Percentiles rank a stretch among this genome's conserved stretches.
These are phyloP conservation scores for Artemia sinica DNA, from an alignment of 2,888 invertebrate genomes.

Conservation along the genomic window DNA sequence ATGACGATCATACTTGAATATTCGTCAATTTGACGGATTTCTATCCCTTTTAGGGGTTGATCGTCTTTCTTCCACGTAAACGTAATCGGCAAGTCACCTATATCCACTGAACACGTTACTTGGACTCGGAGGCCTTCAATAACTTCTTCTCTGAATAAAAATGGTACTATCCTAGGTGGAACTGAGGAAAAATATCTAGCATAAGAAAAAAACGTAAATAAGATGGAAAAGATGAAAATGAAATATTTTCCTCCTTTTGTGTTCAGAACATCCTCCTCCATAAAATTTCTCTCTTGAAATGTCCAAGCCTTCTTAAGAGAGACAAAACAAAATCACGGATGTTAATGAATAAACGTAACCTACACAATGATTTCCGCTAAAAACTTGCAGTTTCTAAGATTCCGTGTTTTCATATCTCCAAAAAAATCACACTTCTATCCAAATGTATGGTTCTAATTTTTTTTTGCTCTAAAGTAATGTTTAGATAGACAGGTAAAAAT, in stretches of 20 bases:
- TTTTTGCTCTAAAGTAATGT: no score
- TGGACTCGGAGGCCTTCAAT: slow-evolving; percentile 33
- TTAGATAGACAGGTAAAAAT: no score
- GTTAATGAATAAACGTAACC: background rate
- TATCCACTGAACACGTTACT: slow-evolving; percentile 32
- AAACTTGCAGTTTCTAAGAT: no score
- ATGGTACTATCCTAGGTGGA: slow-evolving; percentile 47
- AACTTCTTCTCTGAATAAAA: slow-evolving; percentile 41
- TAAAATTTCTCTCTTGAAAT: no score
- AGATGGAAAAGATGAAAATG: background rate
- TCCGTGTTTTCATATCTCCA: no score
- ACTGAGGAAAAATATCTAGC: slow-evolving; percentile 32
- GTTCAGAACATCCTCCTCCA: no score
- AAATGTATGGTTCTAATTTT: no score
- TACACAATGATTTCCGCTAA: background rate
- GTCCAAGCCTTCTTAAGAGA: no score
- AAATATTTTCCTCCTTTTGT: no score
- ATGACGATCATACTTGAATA: slow-evolving; percentile 30
- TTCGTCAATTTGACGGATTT: slow-evolving; percentile 27
- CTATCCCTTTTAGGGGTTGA: slow-evolving; percentile 26
- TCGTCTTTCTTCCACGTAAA: slow-evolving; percentile 34
- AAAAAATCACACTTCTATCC: no score
- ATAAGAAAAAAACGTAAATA: slow-evolving; percentile 15
- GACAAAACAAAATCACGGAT: background rate
- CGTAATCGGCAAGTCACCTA: slow-evolving; percentile 32